Evolutionary conservation across 2,113 vertebrate genomes (phyloP).

Genomic region (Leptobrachium ailaonicum): DNA sequence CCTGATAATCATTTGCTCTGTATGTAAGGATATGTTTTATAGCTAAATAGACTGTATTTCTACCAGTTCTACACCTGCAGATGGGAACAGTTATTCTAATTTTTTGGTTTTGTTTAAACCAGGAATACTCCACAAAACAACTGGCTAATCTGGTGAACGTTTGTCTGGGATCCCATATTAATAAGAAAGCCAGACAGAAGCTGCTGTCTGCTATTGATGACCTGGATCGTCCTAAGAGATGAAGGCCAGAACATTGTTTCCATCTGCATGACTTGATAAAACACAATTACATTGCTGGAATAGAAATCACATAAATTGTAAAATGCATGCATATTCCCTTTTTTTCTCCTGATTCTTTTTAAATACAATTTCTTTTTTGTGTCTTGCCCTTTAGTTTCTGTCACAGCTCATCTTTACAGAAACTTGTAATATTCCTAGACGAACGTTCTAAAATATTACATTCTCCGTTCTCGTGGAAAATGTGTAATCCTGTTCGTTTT

Average conservation of each 20-base stretch:
- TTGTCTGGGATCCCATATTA: conserved; percentile 96
- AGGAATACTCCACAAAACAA: conserved; percentile 98
- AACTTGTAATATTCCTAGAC: no score
- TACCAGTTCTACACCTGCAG: no score
- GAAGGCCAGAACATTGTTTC: conserved; percentile 54
- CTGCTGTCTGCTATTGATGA: conserved; percentile 94
- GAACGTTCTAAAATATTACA: no score
- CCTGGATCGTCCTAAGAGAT: conserved; percentile 94
- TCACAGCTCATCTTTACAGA: background rate
- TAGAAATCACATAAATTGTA: background rate
- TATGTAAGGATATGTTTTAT: no score
- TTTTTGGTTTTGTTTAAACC: conserved; percentile 57
- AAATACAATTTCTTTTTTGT: background rate
- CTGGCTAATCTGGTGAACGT: conserved; percentile 94
- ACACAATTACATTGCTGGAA: background rate
- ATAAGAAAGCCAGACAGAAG: conserved; percentile 96
- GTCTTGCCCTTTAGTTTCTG: background rate
- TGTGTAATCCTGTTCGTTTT: no score
- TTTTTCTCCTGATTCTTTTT: background rate
- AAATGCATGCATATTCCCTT: background rate
- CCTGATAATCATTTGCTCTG: no score
- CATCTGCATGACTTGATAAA: background rate
- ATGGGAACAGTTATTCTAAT: background rate
- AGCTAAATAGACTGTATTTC: no score
- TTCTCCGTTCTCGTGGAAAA: no score